Evolutionary conservation across 2,113 vertebrate species (phyloP).

Genomic region (Polyodon spathula): DNA sequence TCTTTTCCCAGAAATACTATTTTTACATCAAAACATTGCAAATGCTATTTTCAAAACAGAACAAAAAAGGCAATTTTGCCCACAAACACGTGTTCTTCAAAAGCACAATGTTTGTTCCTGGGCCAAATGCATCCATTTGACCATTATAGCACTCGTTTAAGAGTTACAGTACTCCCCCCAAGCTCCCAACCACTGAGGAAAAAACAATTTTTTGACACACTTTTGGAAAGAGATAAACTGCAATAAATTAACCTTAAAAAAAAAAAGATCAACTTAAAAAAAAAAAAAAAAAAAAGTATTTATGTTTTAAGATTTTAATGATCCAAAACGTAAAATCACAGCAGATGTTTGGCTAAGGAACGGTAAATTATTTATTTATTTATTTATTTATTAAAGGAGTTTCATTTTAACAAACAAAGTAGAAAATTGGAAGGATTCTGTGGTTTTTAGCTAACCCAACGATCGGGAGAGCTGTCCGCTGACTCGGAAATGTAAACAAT

Average conservation of each 20-base stretch:
- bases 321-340: constrained; percentile 45
- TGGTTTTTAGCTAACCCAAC: neutral
- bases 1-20: too few relatives aligned
- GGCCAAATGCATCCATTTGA: too few relatives aligned
- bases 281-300: constrained; percentile 35
- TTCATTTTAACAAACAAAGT: constrained; percentile 17
- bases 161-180: too few relatives aligned
- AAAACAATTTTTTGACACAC: neutral
- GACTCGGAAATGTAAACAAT: neutral
- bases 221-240: constrained; percentile 5
- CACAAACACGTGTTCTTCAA: too few relatives aligned
- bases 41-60: too few relatives aligned
- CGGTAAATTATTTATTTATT: constrained; percentile 12
- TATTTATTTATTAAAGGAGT: constrained; percentile 8
- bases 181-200: neutral
- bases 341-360: constrained; percentile 43
- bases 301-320: constrained; percentile 37
- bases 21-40: too few relatives aligned
- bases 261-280: constrained; percentile 1
- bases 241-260: constrained; percentile 11
- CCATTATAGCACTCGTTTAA: too few relatives aligned
- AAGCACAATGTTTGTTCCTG: too few relatives aligned
- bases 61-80: too few relatives aligned
- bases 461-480: neutral
- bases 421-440: constrained; percentile 12